Conservation (phyloP, 2,113 vertebrate species). For the Micromys minutus region DNA sequence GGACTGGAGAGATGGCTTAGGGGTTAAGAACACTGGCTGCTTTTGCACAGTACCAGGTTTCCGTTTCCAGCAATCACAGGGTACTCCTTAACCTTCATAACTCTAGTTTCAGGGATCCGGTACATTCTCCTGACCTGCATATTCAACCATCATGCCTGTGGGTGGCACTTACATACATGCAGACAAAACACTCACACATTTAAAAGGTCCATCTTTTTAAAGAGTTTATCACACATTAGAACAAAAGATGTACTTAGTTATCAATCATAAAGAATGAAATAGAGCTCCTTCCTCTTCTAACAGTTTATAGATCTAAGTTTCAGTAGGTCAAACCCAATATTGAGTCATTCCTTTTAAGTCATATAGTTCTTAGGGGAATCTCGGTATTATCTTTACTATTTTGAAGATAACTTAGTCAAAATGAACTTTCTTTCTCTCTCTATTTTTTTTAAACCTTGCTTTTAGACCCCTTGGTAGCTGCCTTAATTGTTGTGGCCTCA, state of each 20-base stretch:
- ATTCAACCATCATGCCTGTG: not conserved
- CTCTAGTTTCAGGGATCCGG: not conserved
- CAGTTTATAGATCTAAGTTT: not conserved
- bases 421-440: constrained; percentile 3
- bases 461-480: not conserved
- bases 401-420: constrained; percentile 19
- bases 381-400: constrained; percentile 36
- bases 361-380: not conserved
- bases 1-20: not conserved
- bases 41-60: not conserved
- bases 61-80: no score
- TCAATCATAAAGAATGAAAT: not conserved
- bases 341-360: constrained; percentile 36
- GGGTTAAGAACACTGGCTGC: not conserved
- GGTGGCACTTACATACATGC: not conserved
- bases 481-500: constrained; percentile 53
- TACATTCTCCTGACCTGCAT: not conserved
- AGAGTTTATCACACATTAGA: constrained; percentile 54
- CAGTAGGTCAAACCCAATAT: not conserved
- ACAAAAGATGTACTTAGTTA: constrained; percentile 18
- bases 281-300: not conserved
- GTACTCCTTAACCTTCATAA: not conserved
- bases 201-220: not conserved
- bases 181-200: not conserved
- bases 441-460: not conserved